Percentiles rank a stretch among this genome's conserved stretches.
phyloP scores from a whole-genome alignment of 2,113 vertebrate species.

The Nansenia antarctica region DNA sequence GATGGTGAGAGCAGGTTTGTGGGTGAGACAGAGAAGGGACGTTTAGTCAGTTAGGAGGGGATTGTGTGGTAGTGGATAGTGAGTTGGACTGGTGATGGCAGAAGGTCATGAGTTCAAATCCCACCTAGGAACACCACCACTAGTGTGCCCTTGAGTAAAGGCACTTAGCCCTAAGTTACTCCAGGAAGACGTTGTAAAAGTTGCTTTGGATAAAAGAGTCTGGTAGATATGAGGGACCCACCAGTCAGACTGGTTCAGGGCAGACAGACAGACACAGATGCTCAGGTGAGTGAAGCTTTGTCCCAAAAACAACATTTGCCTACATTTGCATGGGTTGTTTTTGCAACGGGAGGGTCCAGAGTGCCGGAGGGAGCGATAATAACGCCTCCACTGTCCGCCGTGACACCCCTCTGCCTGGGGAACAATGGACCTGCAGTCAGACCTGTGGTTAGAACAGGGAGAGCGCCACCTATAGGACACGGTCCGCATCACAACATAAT shows the following conservation, averaged over 20 bases:
- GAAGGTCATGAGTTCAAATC: no score
- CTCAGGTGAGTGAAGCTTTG: not conserved
- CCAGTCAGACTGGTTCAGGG: slow-evolving; percentile 28
- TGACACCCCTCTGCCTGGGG: slow-evolving; percentile 5
- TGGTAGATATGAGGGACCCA: not conserved
- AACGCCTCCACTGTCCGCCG: slow-evolving; percentile 26
- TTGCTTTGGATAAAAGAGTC: no score
- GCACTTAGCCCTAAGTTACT: no score
- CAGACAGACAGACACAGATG: not conserved
- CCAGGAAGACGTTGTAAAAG: no score
- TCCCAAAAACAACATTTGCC: slow-evolving; percentile 36
- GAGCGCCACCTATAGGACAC: not conserved
- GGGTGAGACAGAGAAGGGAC: not conserved
- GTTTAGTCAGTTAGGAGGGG: no score
- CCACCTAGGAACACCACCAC: no score
- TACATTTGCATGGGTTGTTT: slow-evolving; percentile 51
- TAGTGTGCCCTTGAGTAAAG: no score
- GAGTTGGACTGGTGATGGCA: no score
- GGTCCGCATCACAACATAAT: not conserved
- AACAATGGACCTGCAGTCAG: not conserved
- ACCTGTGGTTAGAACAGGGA: not conserved
- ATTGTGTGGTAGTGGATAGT: no score
- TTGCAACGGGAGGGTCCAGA: slow-evolving; percentile 20
- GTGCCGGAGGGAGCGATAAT: not conserved
- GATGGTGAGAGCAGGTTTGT: not conserved